Percentiles rank a stretch among this genome's conserved stretches.
Conservation (phyloP, 2,888 invertebrate species). For the Hofmannophila pseudospretella region DNA sequence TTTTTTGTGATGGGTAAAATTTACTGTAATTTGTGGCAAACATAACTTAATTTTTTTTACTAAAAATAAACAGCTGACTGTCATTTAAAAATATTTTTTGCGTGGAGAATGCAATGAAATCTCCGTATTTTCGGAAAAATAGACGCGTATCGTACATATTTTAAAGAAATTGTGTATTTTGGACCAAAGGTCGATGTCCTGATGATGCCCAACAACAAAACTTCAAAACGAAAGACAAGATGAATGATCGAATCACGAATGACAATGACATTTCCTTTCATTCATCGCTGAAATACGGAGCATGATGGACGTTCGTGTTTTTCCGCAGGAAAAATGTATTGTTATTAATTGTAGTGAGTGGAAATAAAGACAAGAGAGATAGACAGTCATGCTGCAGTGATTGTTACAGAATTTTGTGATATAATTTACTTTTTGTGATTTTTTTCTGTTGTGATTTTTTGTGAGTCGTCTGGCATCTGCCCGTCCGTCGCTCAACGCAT, state of each 20-base stretch:
- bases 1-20: no score
- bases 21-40: no score
- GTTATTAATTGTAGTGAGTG: not conserved
- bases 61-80: constrained; percentile 9
- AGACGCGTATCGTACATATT: not conserved
- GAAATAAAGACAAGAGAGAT: not conserved
- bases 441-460: constrained; percentile 4
- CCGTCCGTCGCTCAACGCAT: constrained; percentile 10
- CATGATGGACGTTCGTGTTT: constrained; percentile 19
- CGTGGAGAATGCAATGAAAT: not conserved
- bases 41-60: no score
- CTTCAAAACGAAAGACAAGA: not conserved
- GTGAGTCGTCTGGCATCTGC: constrained; percentile 9
- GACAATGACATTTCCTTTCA: constrained; percentile 18
- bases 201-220: no score
- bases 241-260: no score
- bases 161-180: not conserved
- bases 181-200: constrained; percentile 6
- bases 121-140: not conserved
- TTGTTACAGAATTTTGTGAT: not conserved
- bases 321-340: not conserved
- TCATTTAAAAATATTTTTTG: not conserved
- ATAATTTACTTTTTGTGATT: not conserved
- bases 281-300: constrained; percentile 28
- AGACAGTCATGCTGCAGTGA: not conserved